A percentile compares a stretch with the other conserved stretches of the same genome.
Evolutionary conservation across 2,113 vertebrate species (phyloP).

Genomic region (Ploceus nigricollis): DNA sequence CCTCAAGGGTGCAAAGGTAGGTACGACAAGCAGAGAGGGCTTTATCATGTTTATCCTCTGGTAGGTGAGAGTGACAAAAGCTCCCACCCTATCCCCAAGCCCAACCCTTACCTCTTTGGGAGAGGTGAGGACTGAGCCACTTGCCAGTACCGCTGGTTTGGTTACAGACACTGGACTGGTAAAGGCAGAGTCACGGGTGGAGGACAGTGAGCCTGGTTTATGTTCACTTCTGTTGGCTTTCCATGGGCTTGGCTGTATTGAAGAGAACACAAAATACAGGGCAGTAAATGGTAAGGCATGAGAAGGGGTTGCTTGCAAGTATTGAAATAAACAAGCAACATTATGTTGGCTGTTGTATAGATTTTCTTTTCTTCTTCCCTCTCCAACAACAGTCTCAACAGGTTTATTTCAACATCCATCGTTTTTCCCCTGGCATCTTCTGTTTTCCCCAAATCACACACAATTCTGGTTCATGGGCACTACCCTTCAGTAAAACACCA

Average conservation of each 20-base stretch:
- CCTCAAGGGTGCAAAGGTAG: neutral
- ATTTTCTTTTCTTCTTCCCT: neutral
- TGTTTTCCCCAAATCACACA: neutral
- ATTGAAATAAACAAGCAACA: neutral
- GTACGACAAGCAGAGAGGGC: neutral
- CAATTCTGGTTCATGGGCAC: neutral
- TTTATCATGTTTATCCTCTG: neutral
- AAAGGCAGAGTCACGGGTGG: conserved; percentile 92
- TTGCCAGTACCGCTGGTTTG: conserved; percentile 88
- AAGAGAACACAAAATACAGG: conserved; percentile 27
- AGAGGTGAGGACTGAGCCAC: conserved; percentile 83
- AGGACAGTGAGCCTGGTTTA: conserved; percentile 89
- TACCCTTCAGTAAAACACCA: neutral
- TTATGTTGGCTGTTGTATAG: neutral
- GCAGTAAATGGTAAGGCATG: neutral
- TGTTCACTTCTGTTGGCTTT: conserved; percentile 91
- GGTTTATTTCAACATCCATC: neutral
- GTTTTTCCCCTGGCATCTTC: neutral
- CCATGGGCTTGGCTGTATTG: conserved; percentile 87
- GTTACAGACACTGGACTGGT: conserved; percentile 94
- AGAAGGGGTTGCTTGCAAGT: neutral
- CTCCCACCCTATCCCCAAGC: neutral
- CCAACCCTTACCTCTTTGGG: conserved; percentile 88
- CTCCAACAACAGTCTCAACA: neutral
- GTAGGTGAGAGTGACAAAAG: neutral